phyloP scores from a whole-genome alignment of 2,888 invertebrate genomes.

The Sphinx pinastri region DNA sequence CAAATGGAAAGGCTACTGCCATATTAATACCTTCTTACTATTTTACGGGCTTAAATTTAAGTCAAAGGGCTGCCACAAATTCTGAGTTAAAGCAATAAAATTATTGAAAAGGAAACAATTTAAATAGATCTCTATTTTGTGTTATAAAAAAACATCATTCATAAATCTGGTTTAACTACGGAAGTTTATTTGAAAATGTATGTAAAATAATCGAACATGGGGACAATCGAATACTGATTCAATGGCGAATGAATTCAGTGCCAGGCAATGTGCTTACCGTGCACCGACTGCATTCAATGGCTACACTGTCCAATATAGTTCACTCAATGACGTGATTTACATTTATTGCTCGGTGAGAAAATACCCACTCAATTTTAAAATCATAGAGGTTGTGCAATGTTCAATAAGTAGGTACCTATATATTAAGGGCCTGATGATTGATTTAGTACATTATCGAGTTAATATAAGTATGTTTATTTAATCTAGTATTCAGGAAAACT shows the following conservation, averaged over 20 bases:
- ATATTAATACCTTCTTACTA: conserved; percentile 29
- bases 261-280: conserved; percentile 66
- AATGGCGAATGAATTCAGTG: conserved; percentile 67
- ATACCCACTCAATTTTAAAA: conserved; percentile 59
- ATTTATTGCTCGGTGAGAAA: conserved; percentile 63
- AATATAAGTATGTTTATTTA: background rate
- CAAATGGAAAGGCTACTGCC: conserved; percentile 37
- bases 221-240: conserved; percentile 73
- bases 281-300: conserved; percentile 69
- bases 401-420: too few species aligned
- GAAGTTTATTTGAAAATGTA: conserved; percentile 38
- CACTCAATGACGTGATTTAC: conserved; percentile 74
- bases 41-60: background rate
- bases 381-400: conserved; percentile 43
- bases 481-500: background rate
- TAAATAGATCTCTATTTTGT: background rate
- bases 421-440: too few species aligned
- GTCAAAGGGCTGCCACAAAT: conserved; percentile 1
- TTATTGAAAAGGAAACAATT: background rate
- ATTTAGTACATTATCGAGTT: too few species aligned
- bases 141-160: background rate
- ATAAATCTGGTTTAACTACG: background rate
- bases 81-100: background rate
- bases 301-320: conserved; percentile 63
- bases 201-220: conserved; percentile 59